These are phyloP conservation scores for Trileptium ribeirensis DNA, from an alignment of 2,888 invertebrate species.

Conservation along the genomic window DNA sequence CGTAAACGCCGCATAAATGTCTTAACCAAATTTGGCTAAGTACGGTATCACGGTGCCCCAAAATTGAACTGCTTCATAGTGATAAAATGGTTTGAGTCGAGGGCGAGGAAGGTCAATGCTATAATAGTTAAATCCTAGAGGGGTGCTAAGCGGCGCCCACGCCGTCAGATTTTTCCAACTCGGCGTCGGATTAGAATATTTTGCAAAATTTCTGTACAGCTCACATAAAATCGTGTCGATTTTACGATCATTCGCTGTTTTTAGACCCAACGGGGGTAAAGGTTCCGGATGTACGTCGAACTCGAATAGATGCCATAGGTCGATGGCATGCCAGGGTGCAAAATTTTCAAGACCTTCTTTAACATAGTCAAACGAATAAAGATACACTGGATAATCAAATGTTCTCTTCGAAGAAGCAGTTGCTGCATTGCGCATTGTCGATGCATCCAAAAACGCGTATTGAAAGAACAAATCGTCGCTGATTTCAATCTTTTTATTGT, in stretches of 20 bases:
- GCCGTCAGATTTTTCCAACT: neutral
- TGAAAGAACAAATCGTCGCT: neutral
- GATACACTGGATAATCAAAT: constrained; percentile 4
- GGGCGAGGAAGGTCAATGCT: neutral
- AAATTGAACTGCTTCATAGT: constrained; percentile 9
- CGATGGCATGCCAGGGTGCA: constrained; percentile 20
- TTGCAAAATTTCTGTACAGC: constrained; percentile 20
- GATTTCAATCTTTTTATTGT: neutral
- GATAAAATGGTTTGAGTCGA: constrained; percentile 2
- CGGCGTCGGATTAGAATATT: constrained; percentile 25
- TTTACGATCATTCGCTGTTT: neutral
- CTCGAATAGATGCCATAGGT: constrained; percentile 23
- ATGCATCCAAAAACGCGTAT: neutral
- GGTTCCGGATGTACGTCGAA: neutral
- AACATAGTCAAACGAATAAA: constrained; percentile 25
- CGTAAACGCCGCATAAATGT: too few relatives aligned
- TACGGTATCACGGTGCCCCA: neutral
- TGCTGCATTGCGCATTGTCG: neutral
- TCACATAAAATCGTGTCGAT: constrained; percentile 7
- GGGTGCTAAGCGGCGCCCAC: neutral
- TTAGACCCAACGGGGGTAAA: neutral
- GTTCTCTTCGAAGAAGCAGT: neutral
- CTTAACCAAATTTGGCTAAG: neutral
- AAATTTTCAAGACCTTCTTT: neutral
- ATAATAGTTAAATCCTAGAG: constrained; percentile 5